These are phyloP conservation scores for Lobophora halterata DNA, from an alignment of 2,888 invertebrate species.

Conservation along the genomic window DNA sequence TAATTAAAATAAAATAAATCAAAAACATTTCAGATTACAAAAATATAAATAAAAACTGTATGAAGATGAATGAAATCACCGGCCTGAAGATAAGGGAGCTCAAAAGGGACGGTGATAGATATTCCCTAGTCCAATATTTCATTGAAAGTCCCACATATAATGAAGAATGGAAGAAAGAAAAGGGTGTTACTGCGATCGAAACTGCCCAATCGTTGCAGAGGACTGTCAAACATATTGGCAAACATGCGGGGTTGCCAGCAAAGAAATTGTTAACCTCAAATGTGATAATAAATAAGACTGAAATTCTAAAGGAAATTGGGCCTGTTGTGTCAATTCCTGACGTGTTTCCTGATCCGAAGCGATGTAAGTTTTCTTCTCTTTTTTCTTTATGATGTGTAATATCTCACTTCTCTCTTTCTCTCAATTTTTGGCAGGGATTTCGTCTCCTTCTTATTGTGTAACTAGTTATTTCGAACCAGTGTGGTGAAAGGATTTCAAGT, in stretches of 20 bases:
- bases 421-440: too few relatives aligned
- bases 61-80: slow-evolving; percentile 58
- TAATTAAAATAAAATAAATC: slow-evolving; percentile 2
- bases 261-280: neutral
- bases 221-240: slow-evolving; percentile 49
- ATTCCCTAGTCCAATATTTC: slow-evolving; percentile 56
- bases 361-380: slow-evolving; percentile 29
- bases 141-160: slow-evolving; percentile 54
- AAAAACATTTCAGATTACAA: slow-evolving; percentile 48
- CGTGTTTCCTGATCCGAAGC: slow-evolving; percentile 30
- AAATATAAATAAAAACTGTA: slow-evolving; percentile 47
- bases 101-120: slow-evolving; percentile 53
- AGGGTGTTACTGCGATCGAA: slow-evolving; percentile 50
- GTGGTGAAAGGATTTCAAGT: too few relatives aligned
- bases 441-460: too few relatives aligned
- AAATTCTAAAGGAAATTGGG: slow-evolving; percentile 47
- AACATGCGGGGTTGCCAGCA: slow-evolving; percentile 13
- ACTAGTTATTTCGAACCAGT: too few relatives aligned
- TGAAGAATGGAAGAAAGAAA: slow-evolving; percentile 47
- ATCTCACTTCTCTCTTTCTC: too few relatives aligned
- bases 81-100: slow-evolving; percentile 56
- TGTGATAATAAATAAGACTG: slow-evolving; percentile 22
- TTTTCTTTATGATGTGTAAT: too few relatives aligned
- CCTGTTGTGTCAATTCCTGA: slow-evolving; percentile 42
- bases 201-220: slow-evolving; percentile 52